Base-by-base conservation (phyloP, 2,113 vertebrate genomes). In the Athene noctua region DNA sequence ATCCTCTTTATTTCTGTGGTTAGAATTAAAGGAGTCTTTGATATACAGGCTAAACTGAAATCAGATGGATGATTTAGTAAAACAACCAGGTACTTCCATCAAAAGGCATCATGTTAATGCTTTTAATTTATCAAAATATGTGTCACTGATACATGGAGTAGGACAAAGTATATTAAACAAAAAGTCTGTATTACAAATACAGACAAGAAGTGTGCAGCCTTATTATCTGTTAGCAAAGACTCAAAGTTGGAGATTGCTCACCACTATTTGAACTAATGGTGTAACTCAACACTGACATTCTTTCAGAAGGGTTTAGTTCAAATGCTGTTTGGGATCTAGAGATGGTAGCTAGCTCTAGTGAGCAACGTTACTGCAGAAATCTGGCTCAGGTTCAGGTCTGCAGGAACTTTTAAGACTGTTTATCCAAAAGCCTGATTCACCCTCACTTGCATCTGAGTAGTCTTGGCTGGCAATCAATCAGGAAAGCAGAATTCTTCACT, bases 341-440 rank as follows among this genome's bases (percentile, higher is more conserved):
- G n/a, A 40, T 91, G 47, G 74, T 61, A 91, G 80, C 61, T 86
- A 84, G 47, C 44, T 49, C 78, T 58, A 61, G 36, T 44, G 67
- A 95, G 71, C 82, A 85, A 59, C 68, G 46, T 67, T 93, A 54
- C 85, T 84, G 77, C 40, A 92, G 70, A 59, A 93, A 86, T 92
- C 58, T 97, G 96, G 96, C 95, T 92, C 55, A 38, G 67, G 68
- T 94, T 97, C 97, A 97, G 88, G 86, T 83, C 97, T 96, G 92
- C 78, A 95, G 74, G 88, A 95, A 96, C 90, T 95, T 46, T 46
- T 79, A 70, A 91, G 82, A 88, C 40, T 96, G 82, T 91, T 97
- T 94, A 96, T 93, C 78, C 78, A 72, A 95, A 95, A 84, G 59
- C 40, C 86, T 93, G 93, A 90, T 92, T 96, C 86, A 86, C 58